Base-by-base conservation (phyloP, 2,888 invertebrate species). In the Blera fallax region DNA sequence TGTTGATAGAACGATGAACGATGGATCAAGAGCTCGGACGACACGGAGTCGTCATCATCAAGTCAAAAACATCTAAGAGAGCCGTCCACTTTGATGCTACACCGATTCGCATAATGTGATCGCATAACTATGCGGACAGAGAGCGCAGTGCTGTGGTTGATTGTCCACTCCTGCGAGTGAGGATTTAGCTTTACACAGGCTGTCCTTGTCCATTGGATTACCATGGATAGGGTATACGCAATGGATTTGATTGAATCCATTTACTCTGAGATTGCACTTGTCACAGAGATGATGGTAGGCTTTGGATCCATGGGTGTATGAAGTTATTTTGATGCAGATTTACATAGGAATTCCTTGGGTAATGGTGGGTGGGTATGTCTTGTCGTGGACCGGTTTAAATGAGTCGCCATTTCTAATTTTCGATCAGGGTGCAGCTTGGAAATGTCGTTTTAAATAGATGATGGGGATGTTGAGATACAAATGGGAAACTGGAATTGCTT, bases 81-180 rank as follows among this genome's bases (percentile, higher is more conserved):
- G 88, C 88, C 88, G 88, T 87, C 85, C 79, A 81, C 87, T 87
- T 88, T 88, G 88, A 88, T 87, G 87, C 74, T 70, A 65, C 83
- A 87, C 88, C 88, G 88, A 81, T 87, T 74, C 85, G 85, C 81
- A 85, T 85, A 85, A 85, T 85, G 85, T 77, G 85, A 85, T 81
- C 85, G 85, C 85, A 85, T 81, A 85, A 81, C 80, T 81, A 80
- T 85, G 80, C 67, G 76, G 80, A 62, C 43, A 21, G 48, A 40
- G 45, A 29, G 70, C 34, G 18, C 43, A 32, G 32, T 58, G 34
- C 62, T 50, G 32, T 58, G 34, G 67, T 50, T 64, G 78, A 74
- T 69, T 81, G 34, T 62, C 37, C 67, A 56, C 34, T 27, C 16
- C 54, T 40, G 43, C 0, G 21, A 21, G 62, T 43, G 40, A 60